Percentiles rank a stretch among this genome's conserved stretches.
Conservation (phyloP, 2,888 invertebrate species). For the Siphlonurus alternatus region DNA sequence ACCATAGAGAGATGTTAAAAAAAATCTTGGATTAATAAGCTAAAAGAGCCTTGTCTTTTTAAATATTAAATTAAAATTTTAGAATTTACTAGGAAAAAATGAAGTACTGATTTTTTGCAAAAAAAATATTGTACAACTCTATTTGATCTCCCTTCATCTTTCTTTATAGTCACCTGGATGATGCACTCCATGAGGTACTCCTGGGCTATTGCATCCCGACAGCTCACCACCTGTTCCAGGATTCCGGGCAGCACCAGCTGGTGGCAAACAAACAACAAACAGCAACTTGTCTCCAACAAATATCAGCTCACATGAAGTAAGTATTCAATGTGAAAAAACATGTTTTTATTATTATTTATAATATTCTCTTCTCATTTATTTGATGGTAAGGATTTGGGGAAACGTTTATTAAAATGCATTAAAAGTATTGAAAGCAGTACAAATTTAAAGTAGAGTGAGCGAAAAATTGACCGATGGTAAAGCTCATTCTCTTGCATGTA, state of each 20-base stretch:
- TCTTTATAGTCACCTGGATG: constrained; percentile 54
- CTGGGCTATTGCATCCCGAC: constrained; percentile 94
- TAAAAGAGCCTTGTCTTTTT: too few species aligned
- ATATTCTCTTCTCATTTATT: too few species aligned
- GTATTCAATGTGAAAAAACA: background rate
- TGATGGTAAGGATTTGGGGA: too few species aligned
- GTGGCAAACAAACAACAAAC: constrained; percentile 12
- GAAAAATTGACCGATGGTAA: too few species aligned
- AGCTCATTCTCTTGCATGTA: too few species aligned
- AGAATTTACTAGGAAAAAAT: background rate
- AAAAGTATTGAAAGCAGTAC: too few species aligned
- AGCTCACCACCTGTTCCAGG: constrained; percentile 95
- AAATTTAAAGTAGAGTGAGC: too few species aligned
- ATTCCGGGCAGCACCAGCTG: constrained; percentile 85
- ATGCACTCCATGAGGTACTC: constrained; percentile 99
- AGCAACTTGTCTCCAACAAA: constrained; percentile 6
- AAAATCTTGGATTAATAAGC: too few species aligned
- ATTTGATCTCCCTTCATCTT: background rate
- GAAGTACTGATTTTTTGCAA: background rate
- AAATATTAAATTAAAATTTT: too few species aligned
- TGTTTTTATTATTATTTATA: background rate
- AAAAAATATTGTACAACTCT: background rate
- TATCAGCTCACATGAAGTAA: background rate
- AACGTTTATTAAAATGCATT: too few species aligned
- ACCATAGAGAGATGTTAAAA: background rate